A percentile compares a stretch with the other conserved stretches of the same genome.
These are phyloP conservation scores for Epirrita christyi DNA, from an alignment of 2,888 invertebrate species.

Conservation along the genomic window DNA sequence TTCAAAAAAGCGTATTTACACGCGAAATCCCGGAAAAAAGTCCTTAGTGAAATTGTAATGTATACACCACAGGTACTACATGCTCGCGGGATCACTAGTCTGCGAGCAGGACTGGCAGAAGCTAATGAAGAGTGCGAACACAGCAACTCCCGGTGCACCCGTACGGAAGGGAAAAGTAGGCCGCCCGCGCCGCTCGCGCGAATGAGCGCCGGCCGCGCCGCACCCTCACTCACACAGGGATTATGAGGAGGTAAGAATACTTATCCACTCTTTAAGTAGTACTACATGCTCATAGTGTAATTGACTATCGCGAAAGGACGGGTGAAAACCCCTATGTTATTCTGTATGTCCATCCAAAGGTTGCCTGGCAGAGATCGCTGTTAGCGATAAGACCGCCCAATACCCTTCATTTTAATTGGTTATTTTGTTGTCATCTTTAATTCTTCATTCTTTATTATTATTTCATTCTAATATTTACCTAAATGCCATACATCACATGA, in stretches of 20 bases:
- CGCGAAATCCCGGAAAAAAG: too few relatives aligned
- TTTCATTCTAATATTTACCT: slow-evolving; percentile 17
- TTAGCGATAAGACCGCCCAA: too few relatives aligned
- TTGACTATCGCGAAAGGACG: too few relatives aligned
- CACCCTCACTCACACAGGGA: slow-evolving; percentile 69
- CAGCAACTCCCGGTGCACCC: slow-evolving; percentile 85
- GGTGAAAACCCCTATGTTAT: too few relatives aligned
- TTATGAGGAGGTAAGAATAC: slow-evolving; percentile 71
- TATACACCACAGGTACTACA: slow-evolving; percentile 88
- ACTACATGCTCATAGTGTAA: neutral
- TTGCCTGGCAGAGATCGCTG: too few relatives aligned
- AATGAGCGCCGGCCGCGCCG: slow-evolving; percentile 86
- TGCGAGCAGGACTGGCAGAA: slow-evolving; percentile 99
- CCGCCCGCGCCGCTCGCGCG: slow-evolving; percentile 94
- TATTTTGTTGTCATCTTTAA: too few relatives aligned
- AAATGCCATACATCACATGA: slow-evolving; percentile 17
- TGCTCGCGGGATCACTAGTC: slow-evolving; percentile 94
- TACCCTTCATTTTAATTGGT: too few relatives aligned
- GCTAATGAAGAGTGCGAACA: slow-evolving; percentile 90
- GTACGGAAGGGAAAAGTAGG: slow-evolving; percentile 96
- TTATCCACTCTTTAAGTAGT: neutral
- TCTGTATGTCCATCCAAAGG: too few relatives aligned
- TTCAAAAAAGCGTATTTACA: too few relatives aligned
- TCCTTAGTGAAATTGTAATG: neutral
- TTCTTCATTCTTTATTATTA: too few relatives aligned